Evolutionary conservation across 2,888 invertebrate species (phyloP).

Genomic region (Ctenicera cuprea): DNA sequence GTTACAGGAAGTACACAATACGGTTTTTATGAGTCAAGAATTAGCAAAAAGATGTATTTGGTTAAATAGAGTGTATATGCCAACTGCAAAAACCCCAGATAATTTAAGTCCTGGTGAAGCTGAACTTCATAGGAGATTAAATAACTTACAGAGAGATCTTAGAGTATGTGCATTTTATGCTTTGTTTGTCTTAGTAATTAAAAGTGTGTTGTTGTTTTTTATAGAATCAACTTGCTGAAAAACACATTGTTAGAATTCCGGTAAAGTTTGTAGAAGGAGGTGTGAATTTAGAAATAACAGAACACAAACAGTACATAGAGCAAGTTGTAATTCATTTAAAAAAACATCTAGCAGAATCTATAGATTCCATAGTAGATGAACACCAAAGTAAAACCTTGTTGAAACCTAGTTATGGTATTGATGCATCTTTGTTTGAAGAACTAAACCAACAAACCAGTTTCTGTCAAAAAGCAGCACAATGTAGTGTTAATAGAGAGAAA

Average conservation of each 20-base stretch:
- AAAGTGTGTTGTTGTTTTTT: constrained; percentile 54
- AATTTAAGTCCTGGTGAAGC: constrained; percentile 75
- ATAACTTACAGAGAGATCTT: constrained; percentile 82
- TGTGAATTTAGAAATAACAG: constrained; percentile 74
- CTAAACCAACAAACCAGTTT: constrained; percentile 83
- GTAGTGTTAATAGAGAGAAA: constrained; percentile 82
- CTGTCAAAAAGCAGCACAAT: constrained; percentile 82
- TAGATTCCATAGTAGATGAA: constrained; percentile 82
- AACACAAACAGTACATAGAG: constrained; percentile 79
- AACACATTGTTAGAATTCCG: constrained; percentile 81
- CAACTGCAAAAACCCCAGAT: constrained; percentile 76
- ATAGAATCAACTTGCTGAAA: constrained; percentile 82
- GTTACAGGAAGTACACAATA: constrained; percentile 85
- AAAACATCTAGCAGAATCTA: constrained; percentile 80
- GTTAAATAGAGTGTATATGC: constrained; percentile 80
- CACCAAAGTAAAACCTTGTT: constrained; percentile 77
- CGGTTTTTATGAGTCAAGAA: constrained; percentile 87
- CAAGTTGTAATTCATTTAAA: constrained; percentile 80
- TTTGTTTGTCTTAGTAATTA: background rate
- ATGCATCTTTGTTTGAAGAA: constrained; percentile 80
- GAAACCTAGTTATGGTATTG: constrained; percentile 79
- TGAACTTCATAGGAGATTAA: constrained; percentile 82
- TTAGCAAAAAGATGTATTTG: constrained; percentile 87
- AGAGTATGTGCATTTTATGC: constrained; percentile 73
- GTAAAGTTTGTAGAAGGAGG: constrained; percentile 75